Percentiles rank a stretch among this genome's conserved stretches.
These are phyloP conservation scores for Rana temporaria DNA, from an alignment of 2,113 vertebrate species.

Conservation along the genomic window DNA sequence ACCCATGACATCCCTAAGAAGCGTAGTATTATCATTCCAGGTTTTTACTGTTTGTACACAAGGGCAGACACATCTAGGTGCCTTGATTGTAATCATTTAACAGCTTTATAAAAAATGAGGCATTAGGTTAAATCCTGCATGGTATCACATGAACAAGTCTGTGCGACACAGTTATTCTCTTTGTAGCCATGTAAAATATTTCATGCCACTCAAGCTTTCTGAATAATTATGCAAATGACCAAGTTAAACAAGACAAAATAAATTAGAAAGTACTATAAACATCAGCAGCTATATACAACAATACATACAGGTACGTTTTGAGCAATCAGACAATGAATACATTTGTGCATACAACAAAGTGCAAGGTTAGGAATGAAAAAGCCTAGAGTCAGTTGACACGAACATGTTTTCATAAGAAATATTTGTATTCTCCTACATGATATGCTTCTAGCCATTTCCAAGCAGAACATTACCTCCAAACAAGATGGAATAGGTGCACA, in stretches of 20 bases:
- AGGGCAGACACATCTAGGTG: too few relatives aligned
- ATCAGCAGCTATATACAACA: neutral
- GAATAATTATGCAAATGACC: neutral
- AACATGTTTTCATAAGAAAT: conserved; percentile 43
- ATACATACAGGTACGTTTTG: neutral
- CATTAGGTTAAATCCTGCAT: too few relatives aligned
- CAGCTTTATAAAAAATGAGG: too few relatives aligned
- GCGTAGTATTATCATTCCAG: too few relatives aligned
- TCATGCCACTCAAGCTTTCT: too few relatives aligned
- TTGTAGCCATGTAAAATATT: too few relatives aligned
- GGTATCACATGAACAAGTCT: too few relatives aligned
- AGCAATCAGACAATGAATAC: neutral
- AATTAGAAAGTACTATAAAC: neutral
- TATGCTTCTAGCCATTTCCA: conserved; percentile 26
- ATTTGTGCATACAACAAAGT: neutral
- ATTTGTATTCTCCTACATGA: conserved; percentile 43
- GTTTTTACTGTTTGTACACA: too few relatives aligned
- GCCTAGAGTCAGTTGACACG: conserved; percentile 46
- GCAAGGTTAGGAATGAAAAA: conserved; percentile 20
- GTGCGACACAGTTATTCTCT: too few relatives aligned
- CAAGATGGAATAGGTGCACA: conserved; percentile 22
- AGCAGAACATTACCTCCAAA: conserved; percentile 22
- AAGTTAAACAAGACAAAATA: neutral
- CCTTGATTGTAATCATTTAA: too few relatives aligned
- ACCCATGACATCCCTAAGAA: too few relatives aligned